These are phyloP conservation scores for Tolmerus cingulatus DNA, from an alignment of 2,888 invertebrate species.

Conservation along the genomic window DNA sequence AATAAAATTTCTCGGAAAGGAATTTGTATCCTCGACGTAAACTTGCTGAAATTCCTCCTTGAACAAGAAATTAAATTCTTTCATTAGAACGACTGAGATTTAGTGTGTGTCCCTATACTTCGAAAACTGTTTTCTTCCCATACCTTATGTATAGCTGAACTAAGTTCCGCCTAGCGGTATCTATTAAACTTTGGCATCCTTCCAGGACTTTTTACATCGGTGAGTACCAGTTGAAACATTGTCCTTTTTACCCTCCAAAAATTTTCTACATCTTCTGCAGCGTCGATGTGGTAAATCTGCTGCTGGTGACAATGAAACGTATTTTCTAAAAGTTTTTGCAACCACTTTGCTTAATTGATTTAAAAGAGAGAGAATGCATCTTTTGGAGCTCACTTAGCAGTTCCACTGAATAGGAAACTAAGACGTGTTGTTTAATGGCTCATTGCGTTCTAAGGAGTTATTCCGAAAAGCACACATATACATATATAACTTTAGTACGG, in stretches of 20 bases:
- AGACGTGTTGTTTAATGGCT: neutral
- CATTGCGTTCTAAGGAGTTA: neutral
- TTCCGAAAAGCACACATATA: neutral
- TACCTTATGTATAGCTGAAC: neutral
- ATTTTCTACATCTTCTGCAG: neutral
- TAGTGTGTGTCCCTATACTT: slow-evolving; percentile 8
- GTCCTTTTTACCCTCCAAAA: neutral
- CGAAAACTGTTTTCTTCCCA: neutral
- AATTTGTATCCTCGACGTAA: neutral
- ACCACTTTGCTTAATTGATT: slow-evolving; percentile 21
- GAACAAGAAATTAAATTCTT: slow-evolving; percentile 25
- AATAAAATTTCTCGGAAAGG: neutral
- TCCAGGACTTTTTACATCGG: neutral
- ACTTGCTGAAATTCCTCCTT: slow-evolving; percentile 7
- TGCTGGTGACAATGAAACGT: neutral
- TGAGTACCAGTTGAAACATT: slow-evolving; percentile 15
- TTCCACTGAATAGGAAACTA: neutral
- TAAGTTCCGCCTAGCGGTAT: neutral
- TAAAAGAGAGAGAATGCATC: neutral
- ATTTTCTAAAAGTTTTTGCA: neutral
- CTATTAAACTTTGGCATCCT: slow-evolving; percentile 15
- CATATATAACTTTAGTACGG: neutral
- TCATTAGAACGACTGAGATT: slow-evolving; percentile 18
- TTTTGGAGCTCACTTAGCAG: neutral
- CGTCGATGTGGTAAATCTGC: slow-evolving; percentile 5